Percentiles rank a stretch among this genome's conserved stretches.
Evolutionary conservation across 1,140 invertebrate species (phyloP).

Genomic region (Platyscapa corneri): DNA sequence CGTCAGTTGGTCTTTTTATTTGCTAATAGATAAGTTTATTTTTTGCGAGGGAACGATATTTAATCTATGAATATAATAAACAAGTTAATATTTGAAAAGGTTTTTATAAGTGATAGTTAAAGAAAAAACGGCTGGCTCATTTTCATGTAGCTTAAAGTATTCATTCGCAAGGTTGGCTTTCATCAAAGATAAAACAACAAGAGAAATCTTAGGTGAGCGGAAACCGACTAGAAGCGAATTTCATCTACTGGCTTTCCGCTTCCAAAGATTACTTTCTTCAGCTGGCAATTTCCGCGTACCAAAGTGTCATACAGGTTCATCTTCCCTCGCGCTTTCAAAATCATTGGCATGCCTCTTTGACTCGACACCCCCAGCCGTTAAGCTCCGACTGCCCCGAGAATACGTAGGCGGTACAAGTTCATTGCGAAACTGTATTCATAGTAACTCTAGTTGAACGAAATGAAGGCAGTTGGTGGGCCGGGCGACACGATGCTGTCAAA

Average conservation of each 20-base stretch:
- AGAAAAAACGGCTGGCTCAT: no score
- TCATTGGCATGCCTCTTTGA: not conserved
- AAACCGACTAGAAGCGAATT: not conserved
- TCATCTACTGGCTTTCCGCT: not conserved
- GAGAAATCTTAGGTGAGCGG: not conserved
- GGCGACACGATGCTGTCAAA: not conserved
- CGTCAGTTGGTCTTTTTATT: no score
- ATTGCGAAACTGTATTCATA: not conserved
- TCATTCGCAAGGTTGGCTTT: no score
- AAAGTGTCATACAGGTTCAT: not conserved
- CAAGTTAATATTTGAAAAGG: not conserved
- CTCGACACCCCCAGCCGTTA: not conserved
- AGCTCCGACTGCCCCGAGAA: not conserved
- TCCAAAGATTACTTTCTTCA: slow-evolving; percentile 6
- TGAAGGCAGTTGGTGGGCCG: not conserved
- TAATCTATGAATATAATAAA: not conserved
- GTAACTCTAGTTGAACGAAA: not conserved
- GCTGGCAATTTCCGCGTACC: not conserved
- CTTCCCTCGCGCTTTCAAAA: not conserved
- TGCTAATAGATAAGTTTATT: no score
- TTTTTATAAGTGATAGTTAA: not conserved
- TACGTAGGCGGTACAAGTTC: not conserved
- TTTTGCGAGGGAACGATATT: no score
- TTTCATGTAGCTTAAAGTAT: no score
- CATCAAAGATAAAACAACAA: not conserved